Evolutionary conservation across 2,797 vertebrate species (phyloP), one percentile per base, ranked within the genome.

Genomic region (Oreochromis mossambicus): DNA sequence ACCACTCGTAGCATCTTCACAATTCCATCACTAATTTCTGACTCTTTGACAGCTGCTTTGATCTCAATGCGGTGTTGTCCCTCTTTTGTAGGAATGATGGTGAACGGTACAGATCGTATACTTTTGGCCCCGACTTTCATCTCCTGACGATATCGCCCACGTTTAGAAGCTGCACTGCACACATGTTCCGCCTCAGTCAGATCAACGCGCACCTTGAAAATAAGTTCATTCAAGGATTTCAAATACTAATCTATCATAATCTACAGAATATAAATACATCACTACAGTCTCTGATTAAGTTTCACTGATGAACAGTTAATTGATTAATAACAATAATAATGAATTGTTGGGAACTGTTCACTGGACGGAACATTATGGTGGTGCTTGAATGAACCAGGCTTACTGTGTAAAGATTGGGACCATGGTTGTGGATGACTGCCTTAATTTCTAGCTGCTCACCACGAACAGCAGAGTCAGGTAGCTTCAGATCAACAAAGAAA

Each of bases 401-500:
- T 76, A 97, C 97, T 55, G n/a, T 92, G 55, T 93, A 81, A 0
- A 2, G 0, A 3, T 86, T 1, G 0, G 21, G 52, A 7, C 8
- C 50, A 85, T 96, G 95, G 93, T 98, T 98, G 95, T 97, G 97
- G 29, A 98, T 94, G 61, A 98, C 14, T 1, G 97, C 97, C 1
- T 97, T 97, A 76, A 99, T 90, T 92, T 98, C 98, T 83, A 99
- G 88, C 85, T 98, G 98, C 85, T 98, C 98, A 0, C 97, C 97
- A 41, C 96, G 96, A 66, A 98, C 97, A 5, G 96, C 97, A 0
- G 97, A 96, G 89, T 97, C 97, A 2, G 98, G 98, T n/a, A 98
- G 82, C 50, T 90, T 96, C 5, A 99, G 95, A 73, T 98, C 97
- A 0, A 98, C 94, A 88, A 98, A 99, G 94, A 99, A 98, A 0